phyloP scores from a whole-genome alignment of 1,140 invertebrate species.

The Cydia strobilella region DNA sequence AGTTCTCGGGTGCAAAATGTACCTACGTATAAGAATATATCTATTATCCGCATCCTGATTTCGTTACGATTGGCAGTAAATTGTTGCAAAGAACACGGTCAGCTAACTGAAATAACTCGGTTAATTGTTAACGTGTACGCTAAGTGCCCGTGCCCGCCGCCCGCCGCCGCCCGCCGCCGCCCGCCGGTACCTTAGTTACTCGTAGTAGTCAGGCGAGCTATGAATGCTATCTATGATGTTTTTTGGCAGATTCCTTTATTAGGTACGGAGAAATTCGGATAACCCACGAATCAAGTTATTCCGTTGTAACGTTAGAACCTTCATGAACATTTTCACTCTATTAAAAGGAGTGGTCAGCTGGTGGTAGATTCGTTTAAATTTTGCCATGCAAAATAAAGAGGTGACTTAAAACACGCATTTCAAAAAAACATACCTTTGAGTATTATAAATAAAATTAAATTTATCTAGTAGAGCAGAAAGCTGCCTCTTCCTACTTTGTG shows the following conservation, averaged over 20 bases:
- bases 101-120: slow-evolving; percentile 49
- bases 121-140: slow-evolving; percentile 52
- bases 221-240: slow-evolving; percentile 39
- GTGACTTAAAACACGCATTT: no score
- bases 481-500: no score
- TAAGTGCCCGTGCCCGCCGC: slow-evolving; percentile 37
- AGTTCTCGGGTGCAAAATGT: neutral
- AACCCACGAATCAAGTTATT: neutral
- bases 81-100: slow-evolving; percentile 51
- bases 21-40: neutral
- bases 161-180: slow-evolving; percentile 36
- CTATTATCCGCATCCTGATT: slow-evolving; percentile 33
- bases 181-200: slow-evolving; percentile 37
- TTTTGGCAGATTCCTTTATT: slow-evolving; percentile 38
- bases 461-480: no score
- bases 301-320: neutral
- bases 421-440: no score
- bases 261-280: slow-evolving; percentile 15
- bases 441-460: no score
- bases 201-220: slow-evolving; percentile 36
- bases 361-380: no score
- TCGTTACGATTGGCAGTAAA: slow-evolving; percentile 36
- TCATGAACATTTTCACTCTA: no score
- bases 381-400: no score
- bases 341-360: no score